Evolutionary conservation across 2,888 invertebrate genomes (phyloP).

Genomic region (Noctua comes): DNA sequence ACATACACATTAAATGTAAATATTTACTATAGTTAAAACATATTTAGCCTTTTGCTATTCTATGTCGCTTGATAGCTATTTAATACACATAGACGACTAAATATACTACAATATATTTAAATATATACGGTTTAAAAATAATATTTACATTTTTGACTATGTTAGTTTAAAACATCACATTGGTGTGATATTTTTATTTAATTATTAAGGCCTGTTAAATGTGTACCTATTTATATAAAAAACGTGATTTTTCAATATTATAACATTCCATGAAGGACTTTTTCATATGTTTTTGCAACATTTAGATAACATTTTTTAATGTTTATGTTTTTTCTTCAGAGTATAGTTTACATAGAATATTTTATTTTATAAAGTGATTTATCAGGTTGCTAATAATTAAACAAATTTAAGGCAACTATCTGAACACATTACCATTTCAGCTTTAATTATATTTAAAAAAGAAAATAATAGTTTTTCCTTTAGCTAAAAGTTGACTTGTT

Average conservation of each 20-base stretch:
- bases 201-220: constrained; percentile 33
- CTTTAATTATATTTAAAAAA: constrained; percentile 75
- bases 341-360: constrained; percentile 37
- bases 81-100: constrained; percentile 28
- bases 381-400: constrained; percentile 44
- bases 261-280: constrained; percentile 52
- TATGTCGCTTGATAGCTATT: constrained; percentile 48
- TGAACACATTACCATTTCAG: constrained; percentile 80
- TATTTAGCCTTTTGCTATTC: constrained; percentile 62
- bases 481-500: constrained; percentile 60
- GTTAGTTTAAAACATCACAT: constrained; percentile 47
- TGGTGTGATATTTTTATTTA: constrained; percentile 57
- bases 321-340: constrained; percentile 24
- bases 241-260: constrained; percentile 32
- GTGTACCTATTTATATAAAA: not conserved
- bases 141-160: constrained; percentile 55
- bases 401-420: constrained; percentile 41
- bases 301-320: constrained; percentile 30
- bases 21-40: constrained; percentile 32
- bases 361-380: constrained; percentile 34
- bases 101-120: constrained; percentile 8
- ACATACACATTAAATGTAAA: constrained; percentile 44
- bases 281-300: constrained; percentile 8
- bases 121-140: constrained; percentile 22
- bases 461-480: constrained; percentile 49